Evolutionary conservation across 2,888 invertebrate species (phyloP), one percentile per base, ranked within the genome.

Genomic region (Laspeyria flexula): DNA sequence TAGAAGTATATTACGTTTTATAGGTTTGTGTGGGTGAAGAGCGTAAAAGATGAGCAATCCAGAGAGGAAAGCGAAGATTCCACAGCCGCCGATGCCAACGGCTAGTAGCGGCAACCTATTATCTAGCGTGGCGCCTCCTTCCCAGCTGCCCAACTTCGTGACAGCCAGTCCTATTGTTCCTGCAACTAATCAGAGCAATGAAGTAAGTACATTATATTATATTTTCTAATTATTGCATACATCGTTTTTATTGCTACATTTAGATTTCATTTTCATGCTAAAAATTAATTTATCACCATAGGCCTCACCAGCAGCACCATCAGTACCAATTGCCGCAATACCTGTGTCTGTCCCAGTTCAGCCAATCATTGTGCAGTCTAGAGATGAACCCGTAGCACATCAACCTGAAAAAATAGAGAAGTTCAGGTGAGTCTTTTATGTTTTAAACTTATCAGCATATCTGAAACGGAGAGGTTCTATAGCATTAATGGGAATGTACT

Each of bases 41-140:
- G 33, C 5, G 18, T 10, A 37, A 33, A 83, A 81, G 77, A 90
- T 76, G 76, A 80, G 74, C 55, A 60, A 52, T 45, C 27, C 67
- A 29, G 90, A 90, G 51, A 87, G 77, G 72, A 89, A 82, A 60
- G 61, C 75, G 31, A 86, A 83, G 66, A 87, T 89, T 42, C 92
- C 90, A 4, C 79, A 85, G 45, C 88, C 87, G 11, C 91, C 94
- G 29, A 86, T 90, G 9, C 86, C 93, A 33, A 81, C 86, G 3
- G 76, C 81, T 1, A 82, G 85, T 4, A 77, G 92, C 11, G 94
- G 94, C 33, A 95, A 95, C 77, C 75, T 95, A 52, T 77, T 96
- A 43, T 95, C 95, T 0, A 95, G 94, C 70, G 93, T 96, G n/a
- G 93, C 95, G 35, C 96, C 96, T 3, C 96, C 96, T 0, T 90